Base-by-base conservation (phyloP, 2,797 vertebrate genomes). In the Halcyon leucocephala region DNA sequence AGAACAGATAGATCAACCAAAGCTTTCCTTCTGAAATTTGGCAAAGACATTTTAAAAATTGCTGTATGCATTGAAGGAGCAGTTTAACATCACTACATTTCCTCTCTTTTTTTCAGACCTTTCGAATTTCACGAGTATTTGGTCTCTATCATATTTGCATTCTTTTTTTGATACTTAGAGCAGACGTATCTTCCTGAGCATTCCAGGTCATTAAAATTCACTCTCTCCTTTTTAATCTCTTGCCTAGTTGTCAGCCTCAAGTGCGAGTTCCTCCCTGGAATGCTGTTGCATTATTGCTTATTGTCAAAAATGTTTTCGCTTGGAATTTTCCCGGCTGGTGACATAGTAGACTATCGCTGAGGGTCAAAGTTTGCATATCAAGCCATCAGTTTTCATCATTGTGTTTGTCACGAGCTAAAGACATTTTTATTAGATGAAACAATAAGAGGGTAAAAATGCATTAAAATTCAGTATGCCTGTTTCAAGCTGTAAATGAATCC, bases 281-380 rank as follows among this genome's bases (percentile, higher is more conserved):
- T 96, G 96, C 62, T 48, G 54, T 55, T 95, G 93, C 93, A 96
- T 97, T 96, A 90, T 97, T 96, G 94, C 96, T 95, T 91, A 51
- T 92, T 97, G 95, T 97, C 93, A 90, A 92, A 92, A 95, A 77
- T 26, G 25, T 94, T 97, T 96, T 73, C 5, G 0, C 74, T 92
- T 42, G 65, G 96, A 81, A 96, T 97, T 97, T 76, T 96, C 93
- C 93, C 28, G 69, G 73, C 33, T 88, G 94, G 93, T 97, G 96
- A 95, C 82, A 66, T 74, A 64, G 86, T 86, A 86, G 89, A 92
- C 70, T 86, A 82, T 95, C 6, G 48, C 95, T 94, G 76, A 7
- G 70, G 97, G 97, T 94, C 95, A 97, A 93, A 97, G 97, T 97
- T 97, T 95, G 83, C 88, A 78, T 73, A 90, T 94, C 89, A 37